Conservation (phyloP, 2,888 invertebrate genomes). For the Xanthorhoe spadicearia region DNA sequence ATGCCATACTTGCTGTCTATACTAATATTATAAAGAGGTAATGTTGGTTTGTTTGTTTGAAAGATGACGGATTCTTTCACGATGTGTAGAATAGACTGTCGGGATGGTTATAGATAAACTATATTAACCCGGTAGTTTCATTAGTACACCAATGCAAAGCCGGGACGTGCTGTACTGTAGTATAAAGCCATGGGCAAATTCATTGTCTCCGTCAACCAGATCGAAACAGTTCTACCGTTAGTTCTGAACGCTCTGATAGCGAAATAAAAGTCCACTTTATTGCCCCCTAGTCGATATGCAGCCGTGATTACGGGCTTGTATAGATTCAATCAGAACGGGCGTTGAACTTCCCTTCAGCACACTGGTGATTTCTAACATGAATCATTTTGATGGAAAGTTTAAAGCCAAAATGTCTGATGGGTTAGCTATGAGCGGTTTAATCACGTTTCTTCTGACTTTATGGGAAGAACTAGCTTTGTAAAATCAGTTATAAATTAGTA, state of each 20-base stretch:
- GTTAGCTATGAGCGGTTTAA: background rate
- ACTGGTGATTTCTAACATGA: background rate
- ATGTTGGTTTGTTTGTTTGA: no score
- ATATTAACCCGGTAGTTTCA: no score
- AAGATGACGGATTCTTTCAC: no score
- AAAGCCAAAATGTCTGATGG: background rate
- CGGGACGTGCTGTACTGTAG: background rate
- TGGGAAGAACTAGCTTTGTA: no score
- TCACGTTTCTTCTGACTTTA: no score
- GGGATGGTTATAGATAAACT: no score
- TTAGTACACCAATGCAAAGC: no score
- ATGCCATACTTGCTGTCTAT: no score
- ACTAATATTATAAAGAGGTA: no score
- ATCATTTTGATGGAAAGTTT: background rate
- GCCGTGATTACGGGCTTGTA: constrained; percentile 28
- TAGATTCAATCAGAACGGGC: constrained; percentile 1
- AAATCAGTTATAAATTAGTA: no score
- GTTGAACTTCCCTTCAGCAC: background rate
- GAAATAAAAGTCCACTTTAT: constrained; percentile 63
- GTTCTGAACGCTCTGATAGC: constrained; percentile 70
- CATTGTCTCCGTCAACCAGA: constrained; percentile 79
- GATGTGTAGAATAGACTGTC: no score
- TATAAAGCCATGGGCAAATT: constrained; percentile 55
- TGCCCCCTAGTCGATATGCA: constrained; percentile 44
- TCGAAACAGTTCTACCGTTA: constrained; percentile 77